Evolutionary conservation across 1,140 invertebrate genomes (phyloP), one percentile per base, ranked within the genome.

Genomic region (Nixonia krombeini): DNA sequence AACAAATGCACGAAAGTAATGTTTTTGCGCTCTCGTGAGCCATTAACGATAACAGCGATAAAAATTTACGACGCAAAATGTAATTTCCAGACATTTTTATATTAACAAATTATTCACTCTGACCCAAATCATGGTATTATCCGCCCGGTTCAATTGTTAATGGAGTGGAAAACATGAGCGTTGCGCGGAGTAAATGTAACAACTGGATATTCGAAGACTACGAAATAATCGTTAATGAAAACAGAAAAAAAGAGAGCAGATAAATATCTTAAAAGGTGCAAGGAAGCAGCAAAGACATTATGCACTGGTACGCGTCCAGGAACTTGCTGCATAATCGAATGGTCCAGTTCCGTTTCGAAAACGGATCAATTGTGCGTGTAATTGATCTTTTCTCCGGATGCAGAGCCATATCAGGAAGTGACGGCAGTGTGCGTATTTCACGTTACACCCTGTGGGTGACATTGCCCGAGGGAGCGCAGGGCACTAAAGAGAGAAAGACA

Each of bases 391-490:
- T 59, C 55, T 66, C 55, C 26, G 29, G 37, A 46, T 10, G 56
- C 50, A 50, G 28, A 45, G 38, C 49, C 63, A 15, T 40, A 35
- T 42, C 42, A 65, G 55, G 35, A 58, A 17, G 37, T 40, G 37
- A 40, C 37, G 37, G 37, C 37, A 21, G 6, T 47, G 46, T 45
- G 52, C 53, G 62, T 66, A 66, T 66, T 66, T 66, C 55, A 55
- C 52, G 63, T 50, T 66, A 70, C 69, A 75, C 69, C 74, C 66
- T 57, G 68, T 71, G 69, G 72, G 73, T 72, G 74, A 70, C 57
- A 55, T 56, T 46, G 49, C 42, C 6, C 52, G 13, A 50, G 37
- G 29, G 55, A 55, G 21, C 7, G 9, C 6, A 6, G 21, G 35
- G 26, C 9, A 21, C 17, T 13, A 29, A 13, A 10, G 21, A 49